A percentile compares a stretch with the other conserved stretches of the same genome.
These are phyloP conservation scores for Tiaroga cobitis DNA, from an alignment of 2,797 vertebrate species.

Conservation along the genomic window DNA sequence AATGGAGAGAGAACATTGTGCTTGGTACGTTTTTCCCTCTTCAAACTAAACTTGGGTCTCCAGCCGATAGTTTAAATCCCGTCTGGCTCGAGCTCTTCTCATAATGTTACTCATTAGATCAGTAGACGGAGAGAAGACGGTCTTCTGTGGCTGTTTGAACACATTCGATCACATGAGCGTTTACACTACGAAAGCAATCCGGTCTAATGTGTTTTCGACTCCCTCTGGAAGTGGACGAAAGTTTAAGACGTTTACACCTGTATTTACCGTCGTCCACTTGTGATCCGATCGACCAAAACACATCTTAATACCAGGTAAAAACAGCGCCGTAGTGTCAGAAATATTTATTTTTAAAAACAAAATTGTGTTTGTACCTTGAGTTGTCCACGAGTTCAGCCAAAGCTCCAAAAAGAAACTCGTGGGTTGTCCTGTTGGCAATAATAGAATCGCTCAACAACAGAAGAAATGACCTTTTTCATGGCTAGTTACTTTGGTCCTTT, in stretches of 20 bases:
- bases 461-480: not conserved
- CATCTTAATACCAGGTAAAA: not conserved
- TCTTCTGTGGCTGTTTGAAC: not conserved
- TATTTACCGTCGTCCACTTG: not conserved
- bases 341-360: not conserved
- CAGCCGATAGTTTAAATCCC: not conserved
- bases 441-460: conserved; percentile 13
- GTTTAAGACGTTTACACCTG: not conserved
- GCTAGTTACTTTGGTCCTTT: not conserved
- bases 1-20: not conserved
- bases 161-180: not conserved
- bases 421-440: conserved; percentile 89
- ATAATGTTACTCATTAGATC: not conserved
- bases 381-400: conserved; percentile 98
- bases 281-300: not conserved
- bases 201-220: accelerated
- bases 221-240: not conserved
- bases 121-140: no score
- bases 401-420: conserved; percentile 98
- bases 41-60: not conserved
- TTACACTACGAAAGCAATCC: not conserved
- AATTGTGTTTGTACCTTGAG: conserved; percentile 84
- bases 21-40: not conserved
- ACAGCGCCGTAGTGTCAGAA: not conserved
- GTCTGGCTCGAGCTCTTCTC: not conserved